A percentile compares a stretch with the other conserved stretches of the same genome.
These are phyloP conservation scores for Lathamus discolor DNA, from an alignment of 2,113 vertebrate genomes.

Conservation along the genomic window DNA sequence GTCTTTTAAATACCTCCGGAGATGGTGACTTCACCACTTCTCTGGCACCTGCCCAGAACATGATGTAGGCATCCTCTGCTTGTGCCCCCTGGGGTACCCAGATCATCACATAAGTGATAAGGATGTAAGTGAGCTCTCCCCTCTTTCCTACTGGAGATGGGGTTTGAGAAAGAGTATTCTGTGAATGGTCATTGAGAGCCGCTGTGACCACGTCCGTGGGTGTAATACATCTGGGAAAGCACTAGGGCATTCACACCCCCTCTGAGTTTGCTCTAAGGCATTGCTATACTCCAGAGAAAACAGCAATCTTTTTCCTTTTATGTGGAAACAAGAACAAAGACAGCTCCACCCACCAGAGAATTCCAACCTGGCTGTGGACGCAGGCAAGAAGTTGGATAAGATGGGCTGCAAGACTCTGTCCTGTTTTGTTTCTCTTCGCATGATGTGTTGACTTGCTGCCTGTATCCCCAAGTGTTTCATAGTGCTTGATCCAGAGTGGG, in stretches of 20 bases:
- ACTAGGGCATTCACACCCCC: neutral
- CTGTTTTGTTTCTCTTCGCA: neutral
- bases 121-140: slow-evolving; percentile 54
- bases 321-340: neutral
- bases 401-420: neutral
- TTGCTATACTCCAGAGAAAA: neutral
- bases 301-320: neutral
- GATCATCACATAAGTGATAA: slow-evolving; percentile 18
- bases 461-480: neutral
- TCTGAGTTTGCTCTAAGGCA: neutral
- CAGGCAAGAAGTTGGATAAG: neutral
- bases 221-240: neutral
- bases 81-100: slow-evolving; percentile 58
- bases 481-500: neutral
- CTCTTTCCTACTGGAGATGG: neutral
- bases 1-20: neutral
- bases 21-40: neutral
- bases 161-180: neutral
- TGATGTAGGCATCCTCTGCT: slow-evolving; percentile 44
- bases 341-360: neutral
- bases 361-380: neutral
- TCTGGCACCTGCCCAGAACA: slow-evolving; percentile 65
- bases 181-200: neutral
- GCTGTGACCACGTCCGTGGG: neutral
- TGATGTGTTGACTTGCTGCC: neutral